Evolutionary conservation across 1,140 invertebrate species (phyloP), one percentile per base, ranked within the genome.

Genomic region (Phocides pigmalion): DNA sequence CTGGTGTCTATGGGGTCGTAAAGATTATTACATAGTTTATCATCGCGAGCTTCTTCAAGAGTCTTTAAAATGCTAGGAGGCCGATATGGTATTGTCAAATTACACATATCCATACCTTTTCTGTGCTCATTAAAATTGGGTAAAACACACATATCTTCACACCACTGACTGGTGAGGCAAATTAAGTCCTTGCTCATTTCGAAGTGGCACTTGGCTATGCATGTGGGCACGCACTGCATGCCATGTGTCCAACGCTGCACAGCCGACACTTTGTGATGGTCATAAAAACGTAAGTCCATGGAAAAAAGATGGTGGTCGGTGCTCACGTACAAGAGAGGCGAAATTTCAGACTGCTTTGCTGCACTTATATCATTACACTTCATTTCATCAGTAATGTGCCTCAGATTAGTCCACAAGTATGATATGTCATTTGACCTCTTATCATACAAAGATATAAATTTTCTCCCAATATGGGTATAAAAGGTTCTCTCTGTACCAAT

Each of bases 191-290:
- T 85, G 49, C 77, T 74, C 16, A 68, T 68, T 61, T 85, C 83
- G 42, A 78, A 83, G 19, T 74, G 65, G 16, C 75, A 76, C 5
- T 81, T 64, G 0, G 75, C 62, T 12, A 89, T 68, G 41, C 87
- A 89, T n/a, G 76, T 77, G 0, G 87, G 85, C 0, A 70, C 54
- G 50, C 74, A 84, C 17, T 82, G 74, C 84, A 89, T 86, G 0
- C 85, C 82, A 51, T 91, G 89, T 0, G 80, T 84, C 89, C 89
- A 91, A 15, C 89, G 67, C 35, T 82, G 79, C 3, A 84, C 54
- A 2, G 70, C 66, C 56, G 79, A 80, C 5, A 76, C 16, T 17
- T 79, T 79, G 1, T 53, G 47, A 22, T 62, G 74, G 1, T 71
- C 64, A 37, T 41, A 61, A 56, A 68, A 81, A 17, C 89, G 62